These are phyloP conservation scores for Hypercompe scribonia DNA, from an alignment of 2,888 invertebrate genomes.

Conservation along the genomic window DNA sequence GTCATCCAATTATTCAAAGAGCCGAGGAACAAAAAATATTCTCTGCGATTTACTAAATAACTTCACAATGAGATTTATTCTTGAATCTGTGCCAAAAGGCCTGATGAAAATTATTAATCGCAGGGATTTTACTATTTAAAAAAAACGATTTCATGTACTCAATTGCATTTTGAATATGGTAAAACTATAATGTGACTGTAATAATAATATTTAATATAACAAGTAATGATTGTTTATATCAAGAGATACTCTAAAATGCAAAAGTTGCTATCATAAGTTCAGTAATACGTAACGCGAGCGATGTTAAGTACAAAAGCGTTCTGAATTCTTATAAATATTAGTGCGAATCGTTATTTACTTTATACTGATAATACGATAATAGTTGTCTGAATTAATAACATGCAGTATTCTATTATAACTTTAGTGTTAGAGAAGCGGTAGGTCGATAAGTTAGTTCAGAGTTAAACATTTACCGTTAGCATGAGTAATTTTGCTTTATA, in stretches of 20 bases:
- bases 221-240: too few species aligned
- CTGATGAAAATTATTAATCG: slow-evolving; percentile 24
- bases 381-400: slow-evolving; percentile 25
- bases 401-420: slow-evolving; percentile 37
- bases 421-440: slow-evolving; percentile 15
- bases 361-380: slow-evolving; percentile 39
- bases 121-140: slow-evolving; percentile 15
- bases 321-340: slow-evolving; percentile 20
- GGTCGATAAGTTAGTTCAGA: slow-evolving; percentile 27
- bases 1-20: slow-evolving; percentile 58
- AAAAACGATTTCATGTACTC: slow-evolving; percentile 7
- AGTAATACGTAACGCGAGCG: slow-evolving; percentile 37
- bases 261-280: slow-evolving; percentile 48
- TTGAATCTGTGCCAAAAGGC: slow-evolving; percentile 23
- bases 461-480: slow-evolving; percentile 29
- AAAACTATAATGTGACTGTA: slow-evolving; percentile 26
- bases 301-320: slow-evolving; percentile 46
- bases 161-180: slow-evolving; percentile 18
- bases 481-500: slow-evolving; percentile 28
- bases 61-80: slow-evolving; percentile 39
- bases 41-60: slow-evolving; percentile 48
- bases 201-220: too few species aligned
- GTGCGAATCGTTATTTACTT: slow-evolving; percentile 53
- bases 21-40: slow-evolving; percentile 42
- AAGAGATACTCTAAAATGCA: slow-evolving; percentile 19